Base-by-base conservation (phyloP, 2,888 invertebrate genomes). In the Brachylomia viminalis region DNA sequence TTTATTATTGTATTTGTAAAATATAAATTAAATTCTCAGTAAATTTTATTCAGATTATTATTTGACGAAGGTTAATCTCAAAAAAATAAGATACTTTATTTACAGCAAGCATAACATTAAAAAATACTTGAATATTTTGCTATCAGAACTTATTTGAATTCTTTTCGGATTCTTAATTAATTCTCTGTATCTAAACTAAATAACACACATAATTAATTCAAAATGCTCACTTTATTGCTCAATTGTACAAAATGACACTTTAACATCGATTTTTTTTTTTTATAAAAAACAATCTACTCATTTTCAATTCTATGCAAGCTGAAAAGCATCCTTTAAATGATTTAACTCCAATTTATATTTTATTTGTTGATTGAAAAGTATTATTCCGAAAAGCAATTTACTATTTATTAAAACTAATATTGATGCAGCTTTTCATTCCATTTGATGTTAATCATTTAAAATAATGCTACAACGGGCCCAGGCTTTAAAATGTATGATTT, bases 201-300 rank as follows among this genome's bases (percentile, higher is more conserved):
- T 75, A 66, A 61, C 17, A 38, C 17, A 10, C 8, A 33, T 7
- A 59, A 59, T n/a, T 77, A 11, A 52, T 54, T 33, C 15, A 10
- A 33, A 80, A 70, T 69, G 73, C 85, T 85, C 82, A 83, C 33
- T 52, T 49, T 15, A 71, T 82, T 82, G 85, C 83, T 83, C 83
- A 83, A 85, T 59, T 45, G 30, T 59, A 64, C 58, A 69, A 59
- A 77, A 56, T 49, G 1, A 27, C 17, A 69, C 47, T 49, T 64
- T 30, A 17, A 49, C 2, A n/a, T 7, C 7, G 2, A 15, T 13
- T 2, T 7, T 5, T n/a, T 20, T 42, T 17, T 54, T 42, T 15
- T 0, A 27, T 2, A 15, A 42, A 33, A 23, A 30, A 45, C n/a
- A n/a, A 10, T n/a, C 0, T 17, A 15, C 33, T n/a, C 5, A 4